These are phyloP conservation scores for Dissostichus mawsoni DNA, from an alignment of 2,113 vertebrate species.

Conservation along the genomic window DNA sequence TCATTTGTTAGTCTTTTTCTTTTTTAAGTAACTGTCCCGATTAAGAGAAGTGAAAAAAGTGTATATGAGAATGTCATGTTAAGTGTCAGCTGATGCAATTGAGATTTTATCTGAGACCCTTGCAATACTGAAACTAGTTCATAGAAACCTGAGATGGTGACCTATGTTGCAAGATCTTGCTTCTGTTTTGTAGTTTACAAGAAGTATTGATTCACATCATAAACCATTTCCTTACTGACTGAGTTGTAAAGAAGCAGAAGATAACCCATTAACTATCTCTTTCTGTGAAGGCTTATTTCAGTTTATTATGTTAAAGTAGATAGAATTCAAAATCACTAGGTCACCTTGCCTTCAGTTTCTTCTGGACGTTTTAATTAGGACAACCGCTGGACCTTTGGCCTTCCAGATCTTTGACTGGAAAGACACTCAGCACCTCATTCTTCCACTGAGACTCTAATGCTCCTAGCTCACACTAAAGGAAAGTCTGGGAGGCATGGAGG, in stretches of 20 bases:
- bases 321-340: background rate
- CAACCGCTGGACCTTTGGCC: constrained; percentile 10
- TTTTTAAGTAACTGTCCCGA: background rate
- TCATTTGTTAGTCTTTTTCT: constrained; percentile 41
- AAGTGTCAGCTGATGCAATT: constrained; percentile 24
- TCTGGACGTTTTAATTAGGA: background rate
- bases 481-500: constrained; percentile 22
- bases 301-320: background rate
- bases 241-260: background rate
- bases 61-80: background rate
- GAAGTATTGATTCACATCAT: constrained; percentile 27
- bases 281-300: background rate
- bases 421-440: constrained; percentile 53
- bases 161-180: background rate
- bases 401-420: constrained; percentile 50
- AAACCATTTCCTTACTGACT: constrained; percentile 24
- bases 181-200: background rate
- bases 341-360: background rate
- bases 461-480: constrained; percentile 20
- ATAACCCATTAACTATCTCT: background rate
- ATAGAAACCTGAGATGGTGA: background rate
- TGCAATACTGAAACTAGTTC: constrained; percentile 10
- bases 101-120: constrained; percentile 12
- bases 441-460: constrained; percentile 20
- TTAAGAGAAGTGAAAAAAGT: background rate